A percentile compares a stretch with the other conserved stretches of the same genome.
Evolutionary conservation across 2,113 vertebrate genomes (phyloP).

Genomic region (Pionites leucogaster): DNA sequence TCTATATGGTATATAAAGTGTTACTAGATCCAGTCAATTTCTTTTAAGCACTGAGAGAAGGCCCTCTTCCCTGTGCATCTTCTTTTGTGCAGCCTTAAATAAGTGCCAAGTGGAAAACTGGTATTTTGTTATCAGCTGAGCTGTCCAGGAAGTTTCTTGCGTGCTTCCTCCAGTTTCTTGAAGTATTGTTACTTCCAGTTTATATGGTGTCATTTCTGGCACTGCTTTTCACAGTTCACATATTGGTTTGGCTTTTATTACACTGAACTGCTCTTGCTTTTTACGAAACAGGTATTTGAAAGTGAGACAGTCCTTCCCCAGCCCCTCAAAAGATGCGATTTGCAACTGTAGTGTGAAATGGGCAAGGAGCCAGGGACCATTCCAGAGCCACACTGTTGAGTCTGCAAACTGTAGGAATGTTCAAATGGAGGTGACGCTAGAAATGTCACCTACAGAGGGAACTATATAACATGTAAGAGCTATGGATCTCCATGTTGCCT

Average conservation of each 20-base stretch:
- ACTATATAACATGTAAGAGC: background rate
- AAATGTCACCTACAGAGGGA: background rate
- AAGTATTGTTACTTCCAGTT: background rate
- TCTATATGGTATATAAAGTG: background rate
- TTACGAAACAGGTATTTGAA: background rate
- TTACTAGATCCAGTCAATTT: background rate
- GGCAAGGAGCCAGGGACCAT: fast-evolving
- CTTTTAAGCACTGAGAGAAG: background rate
- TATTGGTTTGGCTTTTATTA: background rate
- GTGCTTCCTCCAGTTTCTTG: background rate
- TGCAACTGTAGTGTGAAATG: background rate
- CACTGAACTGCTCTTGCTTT: background rate
- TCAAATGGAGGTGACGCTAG: background rate
- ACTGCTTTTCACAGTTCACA: background rate
- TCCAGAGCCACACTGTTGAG: background rate
- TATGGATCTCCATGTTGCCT: background rate
- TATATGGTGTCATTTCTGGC: background rate
- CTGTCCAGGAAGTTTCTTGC: background rate
- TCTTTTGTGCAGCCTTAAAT: background rate
- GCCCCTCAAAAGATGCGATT: background rate
- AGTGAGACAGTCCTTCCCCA: background rate
- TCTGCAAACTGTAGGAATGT: background rate
- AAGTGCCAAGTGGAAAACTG: background rate
- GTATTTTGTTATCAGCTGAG: background rate
- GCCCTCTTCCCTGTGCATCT: background rate